Percentiles rank a stretch among this genome's conserved stretches.
Conservation (phyloP, 1,140 invertebrate species). For the Zaprionus capensis region DNA sequence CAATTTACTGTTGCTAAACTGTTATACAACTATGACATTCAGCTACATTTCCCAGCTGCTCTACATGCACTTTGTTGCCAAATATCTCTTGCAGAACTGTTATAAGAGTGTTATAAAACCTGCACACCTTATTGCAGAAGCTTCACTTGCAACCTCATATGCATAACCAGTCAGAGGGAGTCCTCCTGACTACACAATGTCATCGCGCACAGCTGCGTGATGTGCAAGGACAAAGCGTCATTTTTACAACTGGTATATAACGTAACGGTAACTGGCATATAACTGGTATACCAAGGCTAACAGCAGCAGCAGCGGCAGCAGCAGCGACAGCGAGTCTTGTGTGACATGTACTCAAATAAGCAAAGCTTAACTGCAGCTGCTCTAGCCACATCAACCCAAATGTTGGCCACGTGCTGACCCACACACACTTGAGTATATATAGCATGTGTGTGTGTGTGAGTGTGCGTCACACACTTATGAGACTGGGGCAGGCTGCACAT, state of each 20-base stretch:
- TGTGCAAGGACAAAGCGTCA: constrained; percentile 3
- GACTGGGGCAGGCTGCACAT: constrained; percentile 28
- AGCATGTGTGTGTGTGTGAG: not conserved
- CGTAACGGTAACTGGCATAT: constrained; percentile 8
- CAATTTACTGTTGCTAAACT: too few species aligned
- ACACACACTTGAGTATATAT: not conserved
- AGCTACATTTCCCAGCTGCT: not conserved
- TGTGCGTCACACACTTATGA: not conserved
- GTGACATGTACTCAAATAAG: constrained; percentile 8
- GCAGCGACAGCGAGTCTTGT: not conserved
- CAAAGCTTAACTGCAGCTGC: constrained; percentile 12
- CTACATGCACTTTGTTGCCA: not conserved
- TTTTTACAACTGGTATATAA: constrained; percentile 5
- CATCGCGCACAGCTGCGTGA: constrained; percentile 2
- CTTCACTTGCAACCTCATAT: not conserved
- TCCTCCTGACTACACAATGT: not conserved
- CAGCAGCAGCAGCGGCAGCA: not conserved
- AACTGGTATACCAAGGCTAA: constrained; percentile 10
- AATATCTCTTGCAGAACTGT: not conserved
- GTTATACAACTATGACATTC: not conserved
- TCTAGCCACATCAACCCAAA: constrained; percentile 30
- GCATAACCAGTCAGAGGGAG: not conserved
- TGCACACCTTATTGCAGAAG: not conserved
- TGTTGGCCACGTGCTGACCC: constrained; percentile 38
- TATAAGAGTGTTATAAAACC: not conserved